Evolutionary conservation across 2,888 invertebrate genomes (phyloP).

Genomic region (Drosophila demipolita): DNA sequence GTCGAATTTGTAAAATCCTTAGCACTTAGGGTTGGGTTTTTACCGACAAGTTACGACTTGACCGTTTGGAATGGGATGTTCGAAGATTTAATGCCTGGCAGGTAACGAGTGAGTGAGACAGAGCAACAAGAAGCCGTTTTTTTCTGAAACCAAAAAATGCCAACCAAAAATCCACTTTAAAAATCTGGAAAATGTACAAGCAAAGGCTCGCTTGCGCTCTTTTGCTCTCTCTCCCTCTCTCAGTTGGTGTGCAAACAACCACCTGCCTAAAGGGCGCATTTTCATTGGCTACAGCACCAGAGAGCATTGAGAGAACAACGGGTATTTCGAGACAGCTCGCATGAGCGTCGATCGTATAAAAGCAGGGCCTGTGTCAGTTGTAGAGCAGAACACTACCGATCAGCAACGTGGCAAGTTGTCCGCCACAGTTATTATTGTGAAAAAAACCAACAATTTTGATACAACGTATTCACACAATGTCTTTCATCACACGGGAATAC

Average conservation of each 20-base stretch:
- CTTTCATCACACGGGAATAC: constrained; percentile 83
- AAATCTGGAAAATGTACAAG: constrained; percentile 36
- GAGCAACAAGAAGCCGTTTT: constrained; percentile 37
- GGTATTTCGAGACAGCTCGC: constrained; percentile 14
- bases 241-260: constrained; percentile 55
- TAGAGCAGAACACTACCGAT: constrained; percentile 68
- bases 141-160: constrained; percentile 35
- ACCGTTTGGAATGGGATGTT: constrained; percentile 46
- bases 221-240: constrained; percentile 20
- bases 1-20: constrained; percentile 73
- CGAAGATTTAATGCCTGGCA: constrained; percentile 47
- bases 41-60: constrained; percentile 69
- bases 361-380: constrained; percentile 33
- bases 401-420: constrained; percentile 53
- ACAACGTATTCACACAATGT: constrained; percentile 59
- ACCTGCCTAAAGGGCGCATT: constrained; percentile 66
- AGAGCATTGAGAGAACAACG: constrained; percentile 26
- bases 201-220: constrained; percentile 9
- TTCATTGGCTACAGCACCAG: constrained; percentile 56
- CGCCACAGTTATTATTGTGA: constrained; percentile 22
- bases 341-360: constrained; percentile 67
- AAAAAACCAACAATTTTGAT: constrained; percentile 5
- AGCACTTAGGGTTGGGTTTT: constrained; percentile 52
- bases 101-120: constrained; percentile 59
- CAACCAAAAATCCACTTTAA: constrained; percentile 50